Percentiles rank a stretch among this genome's conserved stretches.
These are phyloP conservation scores for Rambutsinella grinnellia DNA, from an alignment of 2,888 invertebrate genomes.

Conservation along the genomic window DNA sequence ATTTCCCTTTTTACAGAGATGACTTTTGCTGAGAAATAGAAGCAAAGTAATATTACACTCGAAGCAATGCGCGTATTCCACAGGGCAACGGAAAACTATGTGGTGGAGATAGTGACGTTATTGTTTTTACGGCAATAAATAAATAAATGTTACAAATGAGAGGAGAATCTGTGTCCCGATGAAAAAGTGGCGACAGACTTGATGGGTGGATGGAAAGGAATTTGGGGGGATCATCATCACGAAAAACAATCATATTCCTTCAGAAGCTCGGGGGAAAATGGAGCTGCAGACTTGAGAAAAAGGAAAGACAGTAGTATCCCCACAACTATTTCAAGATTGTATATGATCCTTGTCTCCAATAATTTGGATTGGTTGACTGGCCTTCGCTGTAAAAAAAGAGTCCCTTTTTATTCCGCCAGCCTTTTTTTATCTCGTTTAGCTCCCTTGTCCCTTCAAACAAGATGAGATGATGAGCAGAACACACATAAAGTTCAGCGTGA, in stretches of 20 bases:
- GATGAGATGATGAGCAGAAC: constrained; percentile 48
- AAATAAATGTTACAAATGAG: constrained; percentile 61
- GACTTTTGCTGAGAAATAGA: constrained; percentile 53
- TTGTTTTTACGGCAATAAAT: constrained; percentile 63
- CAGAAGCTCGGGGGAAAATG: constrained; percentile 19
- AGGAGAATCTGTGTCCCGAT: too few species aligned
- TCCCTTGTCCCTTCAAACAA: constrained; percentile 41
- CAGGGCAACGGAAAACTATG: too few species aligned
- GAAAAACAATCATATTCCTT: constrained; percentile 39
- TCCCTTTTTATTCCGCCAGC: constrained; percentile 29
- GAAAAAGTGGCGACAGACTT: constrained; percentile 57
- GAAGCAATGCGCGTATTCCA: constrained; percentile 24
- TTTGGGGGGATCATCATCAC: constrained; percentile 43
- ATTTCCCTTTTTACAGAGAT: constrained; percentile 24
- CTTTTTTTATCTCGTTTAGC: constrained; percentile 31
- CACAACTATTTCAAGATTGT: neutral
- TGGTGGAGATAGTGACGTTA: too few species aligned
- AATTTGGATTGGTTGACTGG: too few species aligned
- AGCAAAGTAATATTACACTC: constrained; percentile 23
- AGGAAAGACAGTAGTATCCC: neutral
- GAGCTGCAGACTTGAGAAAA: too few species aligned
- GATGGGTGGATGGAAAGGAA: constrained; percentile 56
- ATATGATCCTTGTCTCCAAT: too few species aligned
- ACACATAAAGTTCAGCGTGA: constrained; percentile 49
- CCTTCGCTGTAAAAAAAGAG: too few species aligned